Evolutionary conservation across 2,888 invertebrate genomes (phyloP).

Genomic region (Formica aserva): DNA sequence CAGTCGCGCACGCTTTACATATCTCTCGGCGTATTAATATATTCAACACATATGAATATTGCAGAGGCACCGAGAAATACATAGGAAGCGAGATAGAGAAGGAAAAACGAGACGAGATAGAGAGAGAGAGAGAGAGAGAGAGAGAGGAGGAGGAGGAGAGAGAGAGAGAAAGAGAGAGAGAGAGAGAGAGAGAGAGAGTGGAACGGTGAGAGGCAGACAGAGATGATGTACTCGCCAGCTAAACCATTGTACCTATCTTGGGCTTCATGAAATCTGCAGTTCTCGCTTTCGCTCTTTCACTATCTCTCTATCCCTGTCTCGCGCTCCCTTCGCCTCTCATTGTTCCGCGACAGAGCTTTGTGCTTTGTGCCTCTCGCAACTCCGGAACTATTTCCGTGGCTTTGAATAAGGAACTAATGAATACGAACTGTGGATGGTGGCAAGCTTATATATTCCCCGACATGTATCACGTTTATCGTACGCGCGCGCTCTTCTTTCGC

Average conservation of each 20-base stretch:
- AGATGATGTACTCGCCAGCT: constrained; percentile 79
- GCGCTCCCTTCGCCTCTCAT: constrained; percentile 78
- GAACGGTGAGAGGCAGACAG: constrained; percentile 63
- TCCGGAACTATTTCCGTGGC: constrained; percentile 84
- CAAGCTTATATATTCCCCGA: constrained; percentile 67
- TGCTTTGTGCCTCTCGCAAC: constrained; percentile 83
- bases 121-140: no score
- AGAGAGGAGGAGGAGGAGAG: constrained; percentile 6
- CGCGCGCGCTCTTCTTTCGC: constrained; percentile 24
- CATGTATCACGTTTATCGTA: constrained; percentile 73
- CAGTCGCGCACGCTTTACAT: constrained; percentile 80
- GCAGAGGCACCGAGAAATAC: constrained; percentile 74
- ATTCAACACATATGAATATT: constrained; percentile 85
- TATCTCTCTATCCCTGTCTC: constrained; percentile 54
- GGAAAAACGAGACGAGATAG: constrained; percentile 65
- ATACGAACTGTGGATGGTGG: constrained; percentile 79
- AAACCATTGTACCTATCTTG: constrained; percentile 85
- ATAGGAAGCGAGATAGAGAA: constrained; percentile 69
- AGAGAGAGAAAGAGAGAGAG: constrained; percentile 58
- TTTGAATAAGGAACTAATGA: constrained; percentile 86
- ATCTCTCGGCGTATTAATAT: constrained; percentile 84
- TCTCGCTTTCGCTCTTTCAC: constrained; percentile 63
- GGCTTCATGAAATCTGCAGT: constrained; percentile 85
- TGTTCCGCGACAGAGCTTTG: constrained; percentile 84
- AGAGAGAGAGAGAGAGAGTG: constrained; percentile 58